phyloP scores from a whole-genome alignment of 1,140 invertebrate genomes.

The Neodiprion virginianus region DNA sequence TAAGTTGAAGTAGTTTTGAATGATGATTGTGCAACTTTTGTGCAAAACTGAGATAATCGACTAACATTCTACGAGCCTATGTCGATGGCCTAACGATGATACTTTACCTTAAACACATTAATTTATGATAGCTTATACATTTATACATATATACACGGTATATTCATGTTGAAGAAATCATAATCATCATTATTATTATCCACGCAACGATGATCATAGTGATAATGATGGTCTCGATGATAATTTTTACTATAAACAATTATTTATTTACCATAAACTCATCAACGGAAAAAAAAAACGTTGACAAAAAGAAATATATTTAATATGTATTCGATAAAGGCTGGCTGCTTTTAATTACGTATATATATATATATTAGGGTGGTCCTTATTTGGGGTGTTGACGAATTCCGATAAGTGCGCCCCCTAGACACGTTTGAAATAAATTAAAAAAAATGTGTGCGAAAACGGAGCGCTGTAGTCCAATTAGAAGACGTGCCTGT shows the following conservation, averaged over 20 bases:
- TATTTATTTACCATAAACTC: background rate
- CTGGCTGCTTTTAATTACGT: conserved; percentile 9
- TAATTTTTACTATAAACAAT: background rate
- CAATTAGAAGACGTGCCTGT: too few species aligned
- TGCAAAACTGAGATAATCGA: too few species aligned
- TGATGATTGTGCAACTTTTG: too few species aligned
- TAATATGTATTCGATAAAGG: background rate
- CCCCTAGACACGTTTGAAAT: too few species aligned
- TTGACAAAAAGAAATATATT: background rate
- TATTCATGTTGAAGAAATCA: background rate
- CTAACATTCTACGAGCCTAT: conserved; percentile 29
- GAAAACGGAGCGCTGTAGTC: too few species aligned
- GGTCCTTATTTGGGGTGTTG: too few species aligned
- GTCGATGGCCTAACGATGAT: conserved; percentile 40
- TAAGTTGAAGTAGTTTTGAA: background rate
- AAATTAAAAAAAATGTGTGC: too few species aligned
- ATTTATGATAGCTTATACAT: conserved; percentile 42
- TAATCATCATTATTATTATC: background rate
- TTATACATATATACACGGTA: conserved; percentile 15
- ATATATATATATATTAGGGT: conserved; percentile 22
- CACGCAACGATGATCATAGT: background rate
- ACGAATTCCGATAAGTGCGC: too few species aligned
- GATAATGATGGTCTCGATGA: background rate
- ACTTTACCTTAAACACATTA: conserved; percentile 58
- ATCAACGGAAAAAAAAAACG: background rate